Base-by-base conservation (phyloP, 2,888 invertebrate genomes). In the Sabatieria punctata region DNA sequence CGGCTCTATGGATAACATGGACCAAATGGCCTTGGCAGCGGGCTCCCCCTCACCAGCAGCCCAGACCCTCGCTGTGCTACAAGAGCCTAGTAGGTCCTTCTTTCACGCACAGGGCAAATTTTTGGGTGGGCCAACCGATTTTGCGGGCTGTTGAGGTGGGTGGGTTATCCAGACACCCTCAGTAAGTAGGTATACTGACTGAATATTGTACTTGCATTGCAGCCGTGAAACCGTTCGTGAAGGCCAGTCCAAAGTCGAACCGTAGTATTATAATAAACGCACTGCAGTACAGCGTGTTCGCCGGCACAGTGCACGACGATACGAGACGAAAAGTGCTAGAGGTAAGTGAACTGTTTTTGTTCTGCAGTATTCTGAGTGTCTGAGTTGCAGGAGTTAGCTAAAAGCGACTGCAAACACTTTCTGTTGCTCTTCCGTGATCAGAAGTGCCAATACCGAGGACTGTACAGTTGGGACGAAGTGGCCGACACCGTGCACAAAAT, bases 251-350 rank as follows among this genome's bases (percentile, higher is more conserved):
- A 51, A 97, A 97, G 71, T 93, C 95, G 22, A 97, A 97, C 71
- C 79, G 93, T 52, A 82, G 83, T 60, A 88, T 95, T 55, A 89
- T 95, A 74, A 71, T 88, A 61, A 97, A 97, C 71, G 95, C 97
- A 46, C 85, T 97, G 38, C 91, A 93, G 68, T 91, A 91, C 72
- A 89, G 91, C 71, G 91, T 95, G 56, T 86, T 97, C 68, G 95
- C 95, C 18, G 97, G 97, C 54, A 85, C 80, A 21, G 97, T 97
- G 35, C 95, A 95, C 72, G 78, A 78, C 54, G 88, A 89, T 63
- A 81, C 84, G 36, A 93, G 91, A 70, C 78, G 81, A 55, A 79
- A 86, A 57, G 91, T 93, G 41, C 73, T 93, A 45, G 89, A 91
- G 60, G 69, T 68, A 50, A 51, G 55, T 50, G 4, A n/a, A n/a